phyloP scores from a whole-genome alignment of 2,797 vertebrate genomes.

The Cuniculus paca region DNA sequence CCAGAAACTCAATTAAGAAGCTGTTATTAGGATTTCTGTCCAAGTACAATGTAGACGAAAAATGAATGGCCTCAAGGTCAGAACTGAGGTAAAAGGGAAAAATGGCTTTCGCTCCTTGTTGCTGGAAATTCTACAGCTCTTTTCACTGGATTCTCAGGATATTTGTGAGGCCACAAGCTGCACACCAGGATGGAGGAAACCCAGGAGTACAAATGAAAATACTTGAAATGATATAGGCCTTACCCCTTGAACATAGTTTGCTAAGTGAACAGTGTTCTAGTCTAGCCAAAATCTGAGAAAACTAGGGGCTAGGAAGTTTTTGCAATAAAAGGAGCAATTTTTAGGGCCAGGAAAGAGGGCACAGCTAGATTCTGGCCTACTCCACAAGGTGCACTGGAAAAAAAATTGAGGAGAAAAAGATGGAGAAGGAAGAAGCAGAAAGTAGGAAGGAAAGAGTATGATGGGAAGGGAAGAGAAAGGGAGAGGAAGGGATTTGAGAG shows the following conservation, averaged over 20 bases:
- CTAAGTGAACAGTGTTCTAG: neutral
- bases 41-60: conserved; percentile 34
- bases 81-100: neutral
- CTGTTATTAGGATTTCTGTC: conserved; percentile 62
- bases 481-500: neutral
- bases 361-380: neutral
- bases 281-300: neutral
- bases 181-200: neutral
- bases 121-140: neutral
- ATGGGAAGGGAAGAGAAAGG: neutral
- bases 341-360: neutral
- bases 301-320: neutral
- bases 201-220: neutral
- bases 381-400: neutral
- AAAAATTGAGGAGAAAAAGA: neutral
- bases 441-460: neutral
- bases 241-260: neutral
- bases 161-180: neutral
- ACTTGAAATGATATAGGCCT: neutral
- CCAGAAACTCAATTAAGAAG: conserved; percentile 56
- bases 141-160: no score
- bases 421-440: no score
- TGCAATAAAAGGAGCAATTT: neutral
- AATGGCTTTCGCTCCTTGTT: neutral
- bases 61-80: conserved; percentile 26